Percentiles rank a stretch among this genome's conserved stretches.
These are phyloP conservation scores for Suncus etruscus DNA, from an alignment of 2,113 vertebrate species.

Conservation along the genomic window DNA sequence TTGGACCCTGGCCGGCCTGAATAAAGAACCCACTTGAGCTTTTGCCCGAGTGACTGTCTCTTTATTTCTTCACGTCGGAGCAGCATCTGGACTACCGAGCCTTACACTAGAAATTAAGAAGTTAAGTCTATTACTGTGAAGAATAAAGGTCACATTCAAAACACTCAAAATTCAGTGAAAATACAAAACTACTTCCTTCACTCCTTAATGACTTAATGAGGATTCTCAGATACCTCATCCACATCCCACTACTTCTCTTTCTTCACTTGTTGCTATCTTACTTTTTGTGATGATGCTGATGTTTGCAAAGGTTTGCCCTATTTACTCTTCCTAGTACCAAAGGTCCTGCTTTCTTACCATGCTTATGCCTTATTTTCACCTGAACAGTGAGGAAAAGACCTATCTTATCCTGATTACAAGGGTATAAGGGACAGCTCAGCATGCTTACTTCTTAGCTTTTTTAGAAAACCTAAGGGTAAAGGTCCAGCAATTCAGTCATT, in stretches of 20 bases:
- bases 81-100: no score
- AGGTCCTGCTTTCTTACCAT: background rate
- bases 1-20: no score
- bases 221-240: background rate
- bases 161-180: constrained; percentile 34
- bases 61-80: no score
- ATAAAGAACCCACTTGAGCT: no score
- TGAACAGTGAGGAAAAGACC: background rate
- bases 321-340: background rate
- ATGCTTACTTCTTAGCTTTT: background rate
- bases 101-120: constrained; percentile 23
- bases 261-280: background rate
- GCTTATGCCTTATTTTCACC: constrained; percentile 22
- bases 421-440: background rate
- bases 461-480: background rate
- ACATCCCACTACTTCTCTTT: background rate
- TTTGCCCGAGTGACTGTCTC: no score
- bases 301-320: background rate
- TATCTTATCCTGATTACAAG: background rate
- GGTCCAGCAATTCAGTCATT: background rate
- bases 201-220: background rate
- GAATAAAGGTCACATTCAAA: background rate
- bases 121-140: background rate
- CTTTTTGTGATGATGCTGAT: background rate
- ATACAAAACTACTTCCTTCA: constrained; percentile 25